A percentile compares a stretch with the other conserved stretches of the same genome.
These are phyloP conservation scores for Arrhamphus sclerolepis DNA, from an alignment of 2,797 vertebrate genomes.

Conservation along the genomic window DNA sequence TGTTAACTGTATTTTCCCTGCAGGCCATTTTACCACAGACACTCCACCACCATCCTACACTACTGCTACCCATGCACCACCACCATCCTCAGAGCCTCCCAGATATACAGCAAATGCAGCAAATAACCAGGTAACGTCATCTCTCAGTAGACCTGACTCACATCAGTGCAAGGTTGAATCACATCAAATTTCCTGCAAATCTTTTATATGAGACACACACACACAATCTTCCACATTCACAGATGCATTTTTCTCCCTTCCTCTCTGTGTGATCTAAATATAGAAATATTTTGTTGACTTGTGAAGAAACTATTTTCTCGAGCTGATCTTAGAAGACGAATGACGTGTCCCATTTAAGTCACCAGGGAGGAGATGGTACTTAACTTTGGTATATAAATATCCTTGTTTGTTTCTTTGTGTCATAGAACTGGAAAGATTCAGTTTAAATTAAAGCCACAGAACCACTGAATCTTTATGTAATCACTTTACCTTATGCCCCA, in stretches of 20 bases:
- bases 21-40: constrained; percentile 22
- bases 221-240: not conserved
- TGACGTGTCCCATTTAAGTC: constrained; percentile 71
- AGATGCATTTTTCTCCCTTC: not conserved
- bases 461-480: no score
- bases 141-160: constrained; percentile 1
- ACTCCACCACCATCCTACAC: constrained; percentile 54
- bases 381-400: constrained; percentile 44
- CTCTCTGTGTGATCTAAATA: constrained; percentile 28
- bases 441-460: no score
- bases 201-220: no score
- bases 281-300: constrained; percentile 13
- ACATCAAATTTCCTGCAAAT: not conserved
- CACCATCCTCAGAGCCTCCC: constrained; percentile 27
- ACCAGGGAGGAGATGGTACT: constrained; percentile 34
- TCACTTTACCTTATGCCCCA: no score
- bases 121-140: constrained; percentile 59
- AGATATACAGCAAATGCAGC: constrained; percentile 22
- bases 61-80: constrained; percentile 19
- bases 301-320: constrained; percentile 31
- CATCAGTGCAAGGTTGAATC: not conserved
- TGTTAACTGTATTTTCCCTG: constrained; percentile 24
- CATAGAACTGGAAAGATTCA: no score
- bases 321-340: not conserved
- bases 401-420: not conserved